Conservation (phyloP, 2,797 vertebrate species). For the Gymnocypris eckloni region DNA sequence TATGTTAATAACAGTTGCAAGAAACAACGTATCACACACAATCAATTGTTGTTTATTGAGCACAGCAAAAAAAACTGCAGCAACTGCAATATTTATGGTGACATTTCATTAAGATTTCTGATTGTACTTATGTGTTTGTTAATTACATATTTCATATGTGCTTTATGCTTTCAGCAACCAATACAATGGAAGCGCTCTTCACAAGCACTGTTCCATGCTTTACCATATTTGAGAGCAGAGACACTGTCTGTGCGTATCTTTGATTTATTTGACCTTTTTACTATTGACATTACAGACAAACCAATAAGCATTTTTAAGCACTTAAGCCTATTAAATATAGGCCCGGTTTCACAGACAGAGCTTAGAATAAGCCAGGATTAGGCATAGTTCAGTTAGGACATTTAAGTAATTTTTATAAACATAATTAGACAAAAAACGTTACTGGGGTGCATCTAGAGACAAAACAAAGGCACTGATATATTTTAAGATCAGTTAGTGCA, state of each 20-base stretch:
- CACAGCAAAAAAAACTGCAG: neutral
- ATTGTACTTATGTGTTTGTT: neutral
- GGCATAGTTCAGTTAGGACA: too few species aligned
- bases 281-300: neutral
- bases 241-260: neutral
- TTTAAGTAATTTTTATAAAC: too few species aligned
- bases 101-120: neutral
- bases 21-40: neutral
- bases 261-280: neutral
- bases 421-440: too few species aligned
- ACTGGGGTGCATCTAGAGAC: too few species aligned
- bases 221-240: neutral
- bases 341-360: too few species aligned
- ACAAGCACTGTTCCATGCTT: neutral
- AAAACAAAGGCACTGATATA: too few species aligned
- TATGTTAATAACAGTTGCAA: neutral
- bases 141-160: neutral
- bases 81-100: neutral
- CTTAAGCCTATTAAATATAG: neutral
- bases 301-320: neutral
- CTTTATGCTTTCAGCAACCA: neutral
- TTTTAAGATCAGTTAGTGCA: too few species aligned
- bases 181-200: neutral
- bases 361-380: too few species aligned
- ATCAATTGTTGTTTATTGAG: neutral